Conservation (phyloP, 2,797 vertebrate genomes). For the Ambastaia sidthimunki region DNA sequence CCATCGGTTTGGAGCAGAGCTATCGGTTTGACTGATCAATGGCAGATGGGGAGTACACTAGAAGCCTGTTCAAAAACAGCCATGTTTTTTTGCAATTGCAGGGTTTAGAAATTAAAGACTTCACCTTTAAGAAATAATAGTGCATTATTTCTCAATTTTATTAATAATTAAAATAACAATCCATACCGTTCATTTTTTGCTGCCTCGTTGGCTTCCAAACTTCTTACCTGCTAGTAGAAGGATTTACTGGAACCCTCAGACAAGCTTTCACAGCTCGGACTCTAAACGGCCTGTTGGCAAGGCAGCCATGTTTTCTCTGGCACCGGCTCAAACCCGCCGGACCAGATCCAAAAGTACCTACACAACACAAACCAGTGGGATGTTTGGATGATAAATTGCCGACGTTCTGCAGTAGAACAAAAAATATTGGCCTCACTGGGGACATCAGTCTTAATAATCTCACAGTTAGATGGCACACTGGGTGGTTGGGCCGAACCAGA, state of each 20-base stretch:
- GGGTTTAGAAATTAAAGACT: no score
- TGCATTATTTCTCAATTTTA: no score
- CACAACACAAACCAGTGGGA: conserved; percentile 78
- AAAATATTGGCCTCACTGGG: conserved; percentile 77
- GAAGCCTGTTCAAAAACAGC: no score
- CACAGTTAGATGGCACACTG: conserved; percentile 72
- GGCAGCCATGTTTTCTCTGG: conserved; percentile 81
- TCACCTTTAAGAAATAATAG: no score
- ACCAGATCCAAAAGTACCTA: conserved; percentile 82
- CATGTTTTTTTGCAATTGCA: no score
- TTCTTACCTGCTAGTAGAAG: conserved; percentile 80
- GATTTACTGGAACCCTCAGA: conserved; percentile 86
- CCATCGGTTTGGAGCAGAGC: neutral
- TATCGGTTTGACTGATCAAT: no score
- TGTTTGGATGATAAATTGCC: conserved; percentile 84
- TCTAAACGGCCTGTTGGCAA: conserved; percentile 76
- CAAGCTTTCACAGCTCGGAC: conserved; percentile 84
- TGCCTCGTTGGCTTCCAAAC: conserved; percentile 79
- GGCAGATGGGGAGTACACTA: no score
- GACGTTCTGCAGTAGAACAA: conserved; percentile 80
- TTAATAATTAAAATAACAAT: no score
- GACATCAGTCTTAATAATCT: conserved; percentile 84
- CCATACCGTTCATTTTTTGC: conserved; percentile 41
- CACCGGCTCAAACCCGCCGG: conserved; percentile 82
- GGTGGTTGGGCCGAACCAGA: conserved; percentile 75